phyloP scores from a whole-genome alignment of 2,797 vertebrate genomes.

The Merluccius polli region DNA sequence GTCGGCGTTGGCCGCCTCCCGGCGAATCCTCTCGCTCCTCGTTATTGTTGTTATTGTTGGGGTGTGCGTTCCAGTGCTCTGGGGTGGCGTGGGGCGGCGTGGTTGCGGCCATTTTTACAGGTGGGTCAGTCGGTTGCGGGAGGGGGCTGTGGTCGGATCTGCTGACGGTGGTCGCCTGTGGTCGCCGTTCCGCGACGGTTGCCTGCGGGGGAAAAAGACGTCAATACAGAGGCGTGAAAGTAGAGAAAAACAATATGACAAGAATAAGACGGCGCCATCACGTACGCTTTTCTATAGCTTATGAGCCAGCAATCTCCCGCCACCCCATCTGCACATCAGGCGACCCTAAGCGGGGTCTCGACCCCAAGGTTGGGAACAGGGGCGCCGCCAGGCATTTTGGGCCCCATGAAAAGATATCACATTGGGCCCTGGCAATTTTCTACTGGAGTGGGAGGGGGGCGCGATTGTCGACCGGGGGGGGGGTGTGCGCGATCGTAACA shows the following conservation, averaged over 20 bases:
- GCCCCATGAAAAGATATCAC: too few species aligned
- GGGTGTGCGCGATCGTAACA: too few species aligned
- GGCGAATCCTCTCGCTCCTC: not conserved
- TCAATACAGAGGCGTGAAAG: not conserved
- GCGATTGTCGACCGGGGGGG: too few species aligned
- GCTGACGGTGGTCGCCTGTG: constrained; percentile 26
- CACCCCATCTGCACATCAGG: too few species aligned
- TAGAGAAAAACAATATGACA: not conserved
- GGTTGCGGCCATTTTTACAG: not conserved
- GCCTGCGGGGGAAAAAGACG: constrained; percentile 35
- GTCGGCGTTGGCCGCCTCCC: not conserved
- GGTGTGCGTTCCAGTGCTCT: not conserved
- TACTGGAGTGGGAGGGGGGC: too few species aligned
- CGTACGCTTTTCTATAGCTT: too few species aligned
- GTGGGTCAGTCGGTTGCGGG: not conserved
- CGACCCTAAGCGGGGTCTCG: too few species aligned
- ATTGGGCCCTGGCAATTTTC: too few species aligned
- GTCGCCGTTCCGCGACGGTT: constrained; percentile 23
- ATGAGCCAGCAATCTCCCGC: too few species aligned
- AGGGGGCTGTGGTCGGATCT: constrained; percentile 29
- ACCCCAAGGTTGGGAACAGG: too few species aligned
- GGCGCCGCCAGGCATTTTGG: too few species aligned
- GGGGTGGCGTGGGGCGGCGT: not conserved
- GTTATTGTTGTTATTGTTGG: not conserved
- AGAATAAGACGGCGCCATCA: not conserved